Evolutionary conservation across 2,797 vertebrate genomes (phyloP), one percentile per base, ranked within the genome.

Genomic region (Anabas testudineus): DNA sequence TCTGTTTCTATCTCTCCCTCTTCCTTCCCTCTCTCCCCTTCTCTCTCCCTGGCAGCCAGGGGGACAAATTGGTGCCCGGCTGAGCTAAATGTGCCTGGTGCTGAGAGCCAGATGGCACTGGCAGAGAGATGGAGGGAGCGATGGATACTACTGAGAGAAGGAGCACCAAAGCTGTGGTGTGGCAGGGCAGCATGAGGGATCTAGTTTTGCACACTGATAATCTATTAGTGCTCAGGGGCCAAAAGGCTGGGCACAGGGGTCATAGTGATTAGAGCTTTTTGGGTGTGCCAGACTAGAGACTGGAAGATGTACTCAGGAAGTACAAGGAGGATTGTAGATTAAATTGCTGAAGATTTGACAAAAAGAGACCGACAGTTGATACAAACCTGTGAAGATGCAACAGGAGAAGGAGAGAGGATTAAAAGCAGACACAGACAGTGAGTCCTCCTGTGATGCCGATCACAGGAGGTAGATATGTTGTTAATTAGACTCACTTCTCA

Each of bases 61-160:
- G 89, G 90, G 83, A 91, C 90, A 92, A 91, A 92, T 89, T 89
- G 92, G 87, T 74, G 65, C 84, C 91, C 70, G 48, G 68, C 88
- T 90, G 91, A 76, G 88, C 82, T 91, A 92, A 93, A 93, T 88
- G 88, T 77, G 83, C 82, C 67, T 76, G 81, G 88, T 85, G 88
- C 91, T 91, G 90, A 71, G 90, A 91, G 88, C 90, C 92, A 93
- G 93, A 94, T 93, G 93, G 92, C 79, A 58, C 87, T 87, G 90
- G 87, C 90, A 88, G 64, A 79, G 86, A 71, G 71, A 84, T 65
- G 81, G 82, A 87, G 59, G 65, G 79, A 87, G 81, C 68, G 41
- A 86, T 74, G 69, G 80, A 85, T 74, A 71, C 85, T 66, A 73
- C 77, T 48, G 76, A 79, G 78, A 86, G 72, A 81, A 66, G 69